Conservation (phyloP, 2,113 vertebrate genomes). For the Euleptes europaea region DNA sequence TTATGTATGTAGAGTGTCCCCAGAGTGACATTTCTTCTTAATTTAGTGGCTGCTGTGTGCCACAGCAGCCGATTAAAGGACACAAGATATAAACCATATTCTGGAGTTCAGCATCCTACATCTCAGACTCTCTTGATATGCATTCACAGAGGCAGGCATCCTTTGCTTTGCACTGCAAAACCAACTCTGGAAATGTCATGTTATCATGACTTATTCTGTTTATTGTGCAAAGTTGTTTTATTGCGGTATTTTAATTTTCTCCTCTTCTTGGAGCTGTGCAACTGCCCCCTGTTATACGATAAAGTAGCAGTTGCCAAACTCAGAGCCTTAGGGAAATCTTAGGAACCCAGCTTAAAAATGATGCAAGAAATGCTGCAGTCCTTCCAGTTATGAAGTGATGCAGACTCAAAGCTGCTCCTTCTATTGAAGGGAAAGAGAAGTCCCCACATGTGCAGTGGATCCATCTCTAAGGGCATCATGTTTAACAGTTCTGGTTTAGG, state of each 20-base stretch:
- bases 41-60: slow-evolving; percentile 12
- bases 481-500: background rate
- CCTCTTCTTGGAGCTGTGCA: background rate
- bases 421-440: background rate
- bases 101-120: slow-evolving; percentile 9
- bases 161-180: slow-evolving; percentile 1
- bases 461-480: background rate
- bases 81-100: background rate
- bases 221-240: background rate
- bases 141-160: background rate
- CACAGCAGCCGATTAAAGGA: background rate
- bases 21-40: slow-evolving; percentile 5
- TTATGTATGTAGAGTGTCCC: background rate
- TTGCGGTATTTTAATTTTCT: background rate
- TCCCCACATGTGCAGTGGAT: background rate
- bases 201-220: background rate
- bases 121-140: background rate
- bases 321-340: background rate
- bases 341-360: background rate
- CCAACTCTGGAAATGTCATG: background rate
- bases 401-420: background rate
- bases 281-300: background rate
- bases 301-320: background rate
- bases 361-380: background rate
- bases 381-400: background rate